phyloP scores from a whole-genome alignment of 2,797 vertebrate species.

The Jordanella pulchra region DNA sequence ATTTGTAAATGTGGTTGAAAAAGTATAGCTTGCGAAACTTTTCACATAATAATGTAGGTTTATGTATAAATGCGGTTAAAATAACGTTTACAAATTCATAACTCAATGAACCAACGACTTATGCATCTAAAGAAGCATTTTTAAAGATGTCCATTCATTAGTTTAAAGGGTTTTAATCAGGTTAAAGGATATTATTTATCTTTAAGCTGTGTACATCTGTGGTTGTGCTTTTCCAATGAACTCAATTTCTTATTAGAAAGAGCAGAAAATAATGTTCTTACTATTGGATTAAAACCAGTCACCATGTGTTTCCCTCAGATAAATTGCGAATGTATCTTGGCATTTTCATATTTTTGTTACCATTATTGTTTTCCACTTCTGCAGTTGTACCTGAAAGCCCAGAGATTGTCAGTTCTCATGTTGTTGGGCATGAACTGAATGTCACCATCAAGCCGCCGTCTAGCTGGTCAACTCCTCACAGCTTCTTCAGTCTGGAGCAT shows the following conservation, averaged over 20 bases:
- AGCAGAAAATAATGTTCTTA: background rate
- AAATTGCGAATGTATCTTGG: background rate
- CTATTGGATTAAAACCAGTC: background rate
- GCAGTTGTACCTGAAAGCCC: conserved; percentile 71
- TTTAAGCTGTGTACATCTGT: background rate
- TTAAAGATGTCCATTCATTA: background rate
- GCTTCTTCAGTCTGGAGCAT: conserved; percentile 79
- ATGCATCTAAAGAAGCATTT: background rate
- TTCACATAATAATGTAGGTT: too few relatives aligned
- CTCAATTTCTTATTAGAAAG: background rate
- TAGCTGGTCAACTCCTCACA: conserved; percentile 77
- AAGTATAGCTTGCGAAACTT: too few relatives aligned
- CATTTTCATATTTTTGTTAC: background rate
- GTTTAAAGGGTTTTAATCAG: background rate
- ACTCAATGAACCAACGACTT: too few relatives aligned
- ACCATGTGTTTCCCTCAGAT: background rate
- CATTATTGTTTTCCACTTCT: conserved; percentile 12
- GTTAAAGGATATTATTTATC: background rate
- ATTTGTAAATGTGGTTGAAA: too few relatives aligned
- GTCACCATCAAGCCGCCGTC: conserved; percentile 68
- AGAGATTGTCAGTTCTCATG: conserved; percentile 43
- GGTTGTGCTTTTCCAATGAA: background rate
- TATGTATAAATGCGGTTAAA: too few relatives aligned
- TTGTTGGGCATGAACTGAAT: conserved; percentile 16
- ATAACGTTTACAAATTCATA: too few relatives aligned